Base-by-base conservation (phyloP, 1,140 invertebrate species). In the Heliconius eleuchia region DNA sequence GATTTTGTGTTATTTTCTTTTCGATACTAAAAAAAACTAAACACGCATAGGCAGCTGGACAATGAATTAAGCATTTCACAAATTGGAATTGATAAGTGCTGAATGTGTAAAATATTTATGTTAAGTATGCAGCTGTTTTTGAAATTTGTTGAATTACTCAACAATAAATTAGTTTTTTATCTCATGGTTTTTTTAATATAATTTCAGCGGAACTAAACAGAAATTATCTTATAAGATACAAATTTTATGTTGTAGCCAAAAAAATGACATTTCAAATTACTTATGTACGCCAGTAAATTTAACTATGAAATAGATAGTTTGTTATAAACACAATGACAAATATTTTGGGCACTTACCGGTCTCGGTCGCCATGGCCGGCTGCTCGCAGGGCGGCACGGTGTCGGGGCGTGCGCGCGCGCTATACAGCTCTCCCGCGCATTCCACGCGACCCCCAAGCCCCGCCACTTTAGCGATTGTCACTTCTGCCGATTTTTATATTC, bases 341-440 rank as follows among this genome's bases (percentile, higher is more conserved):
- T 74, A 55, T 4, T 2, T 23, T 71, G 42, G n/a, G 71, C 39
- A 88, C 92, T 92, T 76, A 95, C 94, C 93, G 74, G 94, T 92
- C 79, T 95, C 93, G 87, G 93, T 94, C 84, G 94, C 93, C 94
- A 95, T 95, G 92, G 92, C 91, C 83, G 92, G 88, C 82, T 92
- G 92, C 78, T 92, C 92, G 39, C 91, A 92, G 86, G 94, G 93
- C 89, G 92, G 92, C 92, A 93, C 90, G 87, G 86, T 81, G 84
- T 92, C 91, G 87, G 88, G 85, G 87, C 89, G 91, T 88, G 88
- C 87, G 86, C 90, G 91, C 88, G 87, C 87, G 88, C 90, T 91
- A 90, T 80, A 89, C 85, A 88, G 80, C 79, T 92, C 91, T 90
- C 92, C 89, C 79, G 90, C 91, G 91, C 92, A 94, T 93, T 91